A percentile compares a stretch with the other conserved stretches of the same genome.
Conservation (phyloP, 2,113 vertebrate genomes). For the Lethenteron reissneri region DNA sequence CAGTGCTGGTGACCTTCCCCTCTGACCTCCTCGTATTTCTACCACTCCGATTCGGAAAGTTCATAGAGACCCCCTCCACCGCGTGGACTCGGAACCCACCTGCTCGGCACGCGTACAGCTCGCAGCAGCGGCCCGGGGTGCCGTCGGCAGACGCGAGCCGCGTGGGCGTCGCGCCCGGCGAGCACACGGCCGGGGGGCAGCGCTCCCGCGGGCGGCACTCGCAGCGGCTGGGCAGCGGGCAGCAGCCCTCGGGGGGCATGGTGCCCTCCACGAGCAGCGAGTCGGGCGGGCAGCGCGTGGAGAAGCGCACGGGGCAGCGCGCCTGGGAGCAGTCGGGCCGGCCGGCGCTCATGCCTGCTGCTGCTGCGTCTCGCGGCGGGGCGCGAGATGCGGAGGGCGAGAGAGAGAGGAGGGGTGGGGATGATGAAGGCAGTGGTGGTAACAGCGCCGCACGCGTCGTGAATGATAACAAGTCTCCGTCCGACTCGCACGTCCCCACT, state of each 20-base stretch:
- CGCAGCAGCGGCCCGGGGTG: conserved; percentile 2
- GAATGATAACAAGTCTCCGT: no score
- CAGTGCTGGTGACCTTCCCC: no score
- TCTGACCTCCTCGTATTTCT: no score
- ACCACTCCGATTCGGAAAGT: no score
- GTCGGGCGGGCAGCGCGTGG: conserved; percentile 3
- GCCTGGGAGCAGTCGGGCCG: neutral
- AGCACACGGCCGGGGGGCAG: conserved; percentile 1
- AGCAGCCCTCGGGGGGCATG: neutral
- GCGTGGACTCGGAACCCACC: neutral
- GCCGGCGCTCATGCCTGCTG: neutral
- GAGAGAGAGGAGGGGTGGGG: neutral
- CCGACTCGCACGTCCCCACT: no score
- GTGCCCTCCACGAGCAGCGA: neutral
- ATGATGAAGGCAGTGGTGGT: neutral
- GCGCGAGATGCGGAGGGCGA: neutral
- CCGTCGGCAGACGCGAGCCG: neutral
- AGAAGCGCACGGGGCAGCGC: conserved; percentile 1
- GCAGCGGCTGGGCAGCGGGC: conserved; percentile 5
- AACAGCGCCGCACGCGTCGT: no score
- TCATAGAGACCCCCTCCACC: no score
- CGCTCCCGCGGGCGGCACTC: conserved; percentile 2
- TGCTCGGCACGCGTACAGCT: neutral
- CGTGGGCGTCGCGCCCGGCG: neutral
- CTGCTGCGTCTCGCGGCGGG: neutral